Base-by-base conservation (phyloP, 2,797 vertebrate species). In the Moxostoma hubbsi region DNA sequence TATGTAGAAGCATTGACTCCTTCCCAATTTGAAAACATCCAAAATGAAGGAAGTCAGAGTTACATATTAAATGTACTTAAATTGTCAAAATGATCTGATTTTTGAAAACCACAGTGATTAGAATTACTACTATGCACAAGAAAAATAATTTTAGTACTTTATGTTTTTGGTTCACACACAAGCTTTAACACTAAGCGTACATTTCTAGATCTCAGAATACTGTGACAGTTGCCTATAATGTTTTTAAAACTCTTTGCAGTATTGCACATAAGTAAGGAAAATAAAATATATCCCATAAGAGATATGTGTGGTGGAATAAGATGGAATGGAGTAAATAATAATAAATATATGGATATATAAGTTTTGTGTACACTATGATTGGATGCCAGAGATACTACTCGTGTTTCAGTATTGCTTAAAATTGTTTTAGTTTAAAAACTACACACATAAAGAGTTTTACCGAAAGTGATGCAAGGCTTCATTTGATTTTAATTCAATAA, bases 221-320 rank as follows among this genome's bases (percentile, higher is more conserved):
- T 7, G 75, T 68, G 53, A 68, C 49, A 43, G 50, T 64, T 36
- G 55, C 55, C 7, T 61, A 66, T 50, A 68, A 73, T 24, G 59
- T 62, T 53, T 67, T 73, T 11, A 80, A 66, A 66, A 75, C 76
- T 82, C 80, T 69, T 61, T 11, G 53, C 65, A 66, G 80, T 73
- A 81, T 82, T 86, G 81, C 77, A 85, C 82, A 77, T 83, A 46
- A 53, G 82, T 83, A 85, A 89, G 67, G 86, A 75, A 85, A 81
- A 82, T 72, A 36, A 36, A 36, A 36, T 36, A 3, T 4, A 36
- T 5, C 36, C 36, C 36, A 36, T 36, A 36, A 36, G 4, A 36
- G 36, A 36, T 36, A 36, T 36, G 36, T 36, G 36, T 53, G 18
- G 47, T 62, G 61, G 63, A 67, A 74, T 47, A 85, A 47, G 15